Evolutionary conservation across 2,113 vertebrate species (phyloP).

Genomic region (Megaceryle maxima): DNA sequence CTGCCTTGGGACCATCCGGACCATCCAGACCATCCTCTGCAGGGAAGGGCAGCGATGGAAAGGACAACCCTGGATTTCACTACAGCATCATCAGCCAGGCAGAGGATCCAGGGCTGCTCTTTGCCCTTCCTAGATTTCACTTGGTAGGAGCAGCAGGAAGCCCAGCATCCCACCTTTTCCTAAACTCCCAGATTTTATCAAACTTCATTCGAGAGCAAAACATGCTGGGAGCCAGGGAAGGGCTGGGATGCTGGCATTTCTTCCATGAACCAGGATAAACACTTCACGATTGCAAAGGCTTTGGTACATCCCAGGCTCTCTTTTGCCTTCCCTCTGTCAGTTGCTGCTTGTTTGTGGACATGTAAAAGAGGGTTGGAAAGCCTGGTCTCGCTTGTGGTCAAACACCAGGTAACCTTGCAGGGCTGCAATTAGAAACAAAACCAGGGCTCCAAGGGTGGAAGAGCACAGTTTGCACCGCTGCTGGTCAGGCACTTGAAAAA

Average conservation of each 20-base stretch:
- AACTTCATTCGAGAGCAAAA: not conserved
- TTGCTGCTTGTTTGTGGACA: not conserved
- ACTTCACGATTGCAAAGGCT: not conserved
- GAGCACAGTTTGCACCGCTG: not conserved
- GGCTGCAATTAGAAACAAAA: not conserved
- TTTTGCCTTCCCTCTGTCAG: not conserved
- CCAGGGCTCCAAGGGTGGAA: not conserved
- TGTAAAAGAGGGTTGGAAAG: not conserved
- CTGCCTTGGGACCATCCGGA: not conserved
- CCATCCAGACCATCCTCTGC: rapidly evolving
- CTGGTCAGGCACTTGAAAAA: not conserved
- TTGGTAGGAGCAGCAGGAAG: not conserved
- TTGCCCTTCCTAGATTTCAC: not conserved
- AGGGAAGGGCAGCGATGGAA: not conserved
- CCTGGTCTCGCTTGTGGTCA: not conserved
- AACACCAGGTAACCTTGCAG: rapidly evolving
- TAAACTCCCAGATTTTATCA: not conserved
- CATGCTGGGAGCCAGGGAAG: not conserved
- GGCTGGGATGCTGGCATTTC: not conserved
- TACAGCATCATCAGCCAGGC: rapidly evolving
- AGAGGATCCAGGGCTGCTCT: not conserved
- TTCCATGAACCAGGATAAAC: not conserved
- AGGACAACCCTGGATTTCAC: not conserved
- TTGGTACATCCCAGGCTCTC: not conserved
- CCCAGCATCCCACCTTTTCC: not conserved